Conservation (phyloP, 2,797 vertebrate genomes). For the Sphenodon punctatus region DNA sequence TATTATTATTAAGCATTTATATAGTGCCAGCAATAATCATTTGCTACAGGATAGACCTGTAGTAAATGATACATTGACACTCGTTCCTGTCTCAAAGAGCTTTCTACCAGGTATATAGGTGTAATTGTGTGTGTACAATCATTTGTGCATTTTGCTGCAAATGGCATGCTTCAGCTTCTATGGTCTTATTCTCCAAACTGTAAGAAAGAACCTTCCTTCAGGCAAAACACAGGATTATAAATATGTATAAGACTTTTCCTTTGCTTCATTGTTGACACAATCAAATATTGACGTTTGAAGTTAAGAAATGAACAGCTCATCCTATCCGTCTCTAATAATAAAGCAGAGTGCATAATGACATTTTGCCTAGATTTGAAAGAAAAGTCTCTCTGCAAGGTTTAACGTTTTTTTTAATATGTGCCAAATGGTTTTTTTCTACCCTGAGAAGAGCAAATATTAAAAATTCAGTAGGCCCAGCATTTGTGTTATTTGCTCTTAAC, state of each 20-base stretch:
- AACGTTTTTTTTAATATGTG: not conserved
- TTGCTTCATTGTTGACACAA: not conserved
- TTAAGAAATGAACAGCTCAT: constrained; percentile 3
- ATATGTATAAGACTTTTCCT: not conserved
- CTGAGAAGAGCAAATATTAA: constrained; percentile 26
- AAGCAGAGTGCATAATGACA: not conserved
- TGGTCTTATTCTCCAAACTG: not conserved
- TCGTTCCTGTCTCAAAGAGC: too few relatives aligned
- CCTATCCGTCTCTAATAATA: not conserved
- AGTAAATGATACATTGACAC: too few relatives aligned
- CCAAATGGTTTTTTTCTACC: not conserved
- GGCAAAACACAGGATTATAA: not conserved
- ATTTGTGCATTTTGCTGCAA: not conserved
- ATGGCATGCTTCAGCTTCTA: not conserved
- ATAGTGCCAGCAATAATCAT: too few relatives aligned
- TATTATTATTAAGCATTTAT: too few relatives aligned
- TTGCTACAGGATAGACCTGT: too few relatives aligned
- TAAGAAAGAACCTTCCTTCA: constrained; percentile 7
- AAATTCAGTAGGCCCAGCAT: constrained; percentile 6
- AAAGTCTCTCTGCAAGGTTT: not conserved
- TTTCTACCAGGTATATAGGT: too few relatives aligned
- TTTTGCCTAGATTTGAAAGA: constrained; percentile 4
- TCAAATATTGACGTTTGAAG: constrained; percentile 7
- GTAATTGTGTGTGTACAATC: too few relatives aligned
- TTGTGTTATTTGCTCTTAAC: constrained; percentile 26